Evolutionary conservation across 1,140 invertebrate genomes (phyloP), one percentile per base, ranked within the genome.

Genomic region (Bacillus rossius): DNA sequence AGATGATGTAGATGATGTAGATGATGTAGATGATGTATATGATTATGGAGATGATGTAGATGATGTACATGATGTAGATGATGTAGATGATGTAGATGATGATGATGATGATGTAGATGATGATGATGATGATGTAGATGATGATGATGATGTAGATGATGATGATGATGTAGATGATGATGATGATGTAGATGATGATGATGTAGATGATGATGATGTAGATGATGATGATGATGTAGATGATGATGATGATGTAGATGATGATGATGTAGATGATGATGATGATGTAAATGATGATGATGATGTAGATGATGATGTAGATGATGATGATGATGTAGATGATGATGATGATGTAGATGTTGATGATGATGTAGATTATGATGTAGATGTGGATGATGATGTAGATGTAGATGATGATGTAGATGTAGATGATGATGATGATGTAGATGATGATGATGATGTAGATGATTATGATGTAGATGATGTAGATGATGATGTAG

Each of bases 121-220:
- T 25, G 51, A 38, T 16, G 23, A 38, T 42, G 29, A 38, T 38
- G 23, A 23, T 16, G 13, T 4, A 7, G 8, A 38, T 53, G 29
- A 23, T 16, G 29, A 23, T 53, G 51, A 38, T 38, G n/a, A 20
- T 17, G 51, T 42, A 10, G 51, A 38, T 37, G 16, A 38, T 23
- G 51, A 38, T 25, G 48, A 16, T 51, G 48, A 51, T n/a, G 48
- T 8, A 37, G 22, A 51, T 25, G 48, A 16, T 51, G 48, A 51
- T 25, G 16, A 51, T 20, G 16, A 51, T 25, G 48, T 8, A 22
- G 48, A 51, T 29, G 16, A 51, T 25, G 48, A 51, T n/a, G 48
- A 51, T 51, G 48, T 37, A 8, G 48, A 51, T 16, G 48, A 51
- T 29, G 4, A 51, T 20, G 48, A 51, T 25, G 5, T 8, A 7